Evolutionary conservation across 1,140 invertebrate genomes (phyloP).

Genomic region (Ditylenchus dipsaci): DNA sequence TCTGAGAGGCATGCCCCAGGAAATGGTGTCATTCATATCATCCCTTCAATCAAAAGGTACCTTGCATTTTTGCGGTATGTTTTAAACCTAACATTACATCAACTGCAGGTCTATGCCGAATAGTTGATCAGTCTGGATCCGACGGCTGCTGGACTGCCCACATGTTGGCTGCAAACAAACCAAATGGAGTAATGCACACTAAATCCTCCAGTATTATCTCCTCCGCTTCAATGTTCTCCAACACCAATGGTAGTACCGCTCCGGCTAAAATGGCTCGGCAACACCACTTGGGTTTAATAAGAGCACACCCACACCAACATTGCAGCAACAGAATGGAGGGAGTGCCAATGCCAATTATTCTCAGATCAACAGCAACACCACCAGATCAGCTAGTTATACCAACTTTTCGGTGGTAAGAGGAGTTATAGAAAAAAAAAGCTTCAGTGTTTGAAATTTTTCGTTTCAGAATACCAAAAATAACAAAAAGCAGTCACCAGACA

Average conservation of each 20-base stretch:
- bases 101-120: conserved; percentile 70
- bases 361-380: conserved; percentile 19
- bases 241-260: neutral
- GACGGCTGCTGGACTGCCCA: conserved; percentile 90
- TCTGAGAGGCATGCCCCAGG: conserved; percentile 36
- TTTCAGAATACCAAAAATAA: neutral
- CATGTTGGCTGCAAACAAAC: conserved; percentile 63
- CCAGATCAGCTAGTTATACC: neutral
- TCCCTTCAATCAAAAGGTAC: conserved; percentile 26
- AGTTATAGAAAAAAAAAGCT: neutral
- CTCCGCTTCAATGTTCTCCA: conserved; percentile 4
- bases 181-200: neutral
- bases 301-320: too few species aligned
- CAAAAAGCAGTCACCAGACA: conserved; percentile 12
- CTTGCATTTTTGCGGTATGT: neutral
- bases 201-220: neutral
- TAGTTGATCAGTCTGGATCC: conserved; percentile 81
- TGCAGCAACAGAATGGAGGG: too few species aligned
- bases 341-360: neutral
- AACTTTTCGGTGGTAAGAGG: neutral
- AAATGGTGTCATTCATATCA: conserved; percentile 32
- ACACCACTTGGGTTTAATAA: neutral
- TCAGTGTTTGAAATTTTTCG: neutral
- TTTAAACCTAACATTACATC: neutral
- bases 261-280: neutral